Base-by-base conservation (phyloP, 2,888 invertebrate species). In the Ormyrus pomaceus region DNA sequence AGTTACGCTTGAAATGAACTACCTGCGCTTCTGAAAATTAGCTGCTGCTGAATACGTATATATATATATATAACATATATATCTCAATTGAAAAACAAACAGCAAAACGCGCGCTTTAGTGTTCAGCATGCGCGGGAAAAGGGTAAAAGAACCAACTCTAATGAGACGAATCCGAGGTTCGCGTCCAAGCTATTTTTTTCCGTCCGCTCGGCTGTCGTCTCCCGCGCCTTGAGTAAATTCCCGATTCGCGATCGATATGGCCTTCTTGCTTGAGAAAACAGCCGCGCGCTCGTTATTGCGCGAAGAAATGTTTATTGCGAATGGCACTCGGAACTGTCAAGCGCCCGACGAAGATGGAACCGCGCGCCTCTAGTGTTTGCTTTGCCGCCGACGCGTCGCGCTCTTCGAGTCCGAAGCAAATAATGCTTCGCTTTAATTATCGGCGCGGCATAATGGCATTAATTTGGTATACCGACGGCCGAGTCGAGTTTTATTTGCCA, bases 1-100 rank as follows among this genome's bases (percentile, higher is more conserved):
- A 84, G 83, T 84, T 86, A 83, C 83, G 86, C 86, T 86, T 85
- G 77, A 83, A 84, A 85, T 85, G 83, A 84, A 84, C 83, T 84
- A 84, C 83, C 83, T 85, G 83, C 81, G 85, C 86, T 87, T 86
- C 82, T 85, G 85, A 83, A 80, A 68, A 79, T 72, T 72, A 82
- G 78, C 68, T 76, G 62, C 62, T 71, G 69, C 62, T 56, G 66
- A 62, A 58, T 75, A 13, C 10, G 19, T 70, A 64, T 70, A 77
- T 7, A 70, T 64, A 73, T 55, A 48, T 34, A 62, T 13, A 70
- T 34, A 34, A 34, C 2, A 34, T 3, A 34, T 34, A 34, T 34
- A 34, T 34, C 3, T 34, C 34, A 34, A 34, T 34, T 34, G 34
- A 34, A 34, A 34, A 34, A 34, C 4, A 34, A 34, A 34, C 34